Conservation (phyloP, 2,888 invertebrate genomes). For the Meganola albula region DNA sequence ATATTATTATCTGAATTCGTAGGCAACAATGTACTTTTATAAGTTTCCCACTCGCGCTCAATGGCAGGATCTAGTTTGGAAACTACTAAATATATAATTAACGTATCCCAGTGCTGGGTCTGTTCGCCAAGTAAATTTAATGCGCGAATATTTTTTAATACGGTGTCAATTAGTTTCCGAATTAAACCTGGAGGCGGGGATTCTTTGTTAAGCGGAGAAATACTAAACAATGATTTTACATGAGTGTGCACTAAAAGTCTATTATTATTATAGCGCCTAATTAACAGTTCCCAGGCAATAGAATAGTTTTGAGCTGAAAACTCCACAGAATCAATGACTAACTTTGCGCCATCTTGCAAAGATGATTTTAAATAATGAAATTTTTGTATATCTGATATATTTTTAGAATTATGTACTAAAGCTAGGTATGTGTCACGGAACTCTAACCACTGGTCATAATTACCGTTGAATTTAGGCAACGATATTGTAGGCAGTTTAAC, state of each 20-base stretch:
- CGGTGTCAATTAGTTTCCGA: conserved; percentile 17
- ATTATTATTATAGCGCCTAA: conserved; percentile 12
- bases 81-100: conserved; percentile 19
- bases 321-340: conserved; percentile 15
- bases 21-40: too few species aligned
- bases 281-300: conserved; percentile 11
- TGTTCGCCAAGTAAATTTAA: conserved; percentile 17
- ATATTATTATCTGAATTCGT: conserved; percentile 9
- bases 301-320: conserved; percentile 14
- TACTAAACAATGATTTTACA: conserved; percentile 13
- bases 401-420: conserved; percentile 12
- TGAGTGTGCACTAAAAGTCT: conserved; percentile 12
- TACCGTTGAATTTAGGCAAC: conserved; percentile 19
- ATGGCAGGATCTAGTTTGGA: conserved; percentile 21
- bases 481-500: conserved; percentile 15
- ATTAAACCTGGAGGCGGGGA: conserved; percentile 16
- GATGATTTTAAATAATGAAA: conserved; percentile 19
- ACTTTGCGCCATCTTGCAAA: conserved; percentile 10
- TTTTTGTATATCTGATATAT: conserved; percentile 16
- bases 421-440: conserved; percentile 15
- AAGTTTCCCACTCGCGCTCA: conserved; percentile 26
- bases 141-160: conserved; percentile 17
- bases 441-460: conserved; percentile 21
- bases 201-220: conserved; percentile 13
- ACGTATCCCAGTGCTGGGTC: conserved; percentile 21